A percentile compares a stretch with the other conserved stretches of the same genome.
Evolutionary conservation across 1,140 invertebrate species (phyloP).

Genomic region (Drosophila seguyi): DNA sequence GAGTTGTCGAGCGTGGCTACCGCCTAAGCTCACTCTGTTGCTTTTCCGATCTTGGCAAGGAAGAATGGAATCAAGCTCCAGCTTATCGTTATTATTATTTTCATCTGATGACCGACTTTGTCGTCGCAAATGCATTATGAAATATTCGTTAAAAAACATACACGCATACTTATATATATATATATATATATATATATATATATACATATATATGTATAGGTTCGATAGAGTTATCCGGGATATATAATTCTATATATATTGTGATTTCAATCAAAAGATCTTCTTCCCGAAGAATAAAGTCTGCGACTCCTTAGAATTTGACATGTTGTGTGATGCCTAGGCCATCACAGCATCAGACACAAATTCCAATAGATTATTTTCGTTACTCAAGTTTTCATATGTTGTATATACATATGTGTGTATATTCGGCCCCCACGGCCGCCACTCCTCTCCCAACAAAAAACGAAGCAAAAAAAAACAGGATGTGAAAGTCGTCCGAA

Average conservation of each 20-base stretch:
- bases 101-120: conserved; percentile 36
- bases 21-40: conserved; percentile 34
- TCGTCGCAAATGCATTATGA: conserved; percentile 44
- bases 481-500: conserved; percentile 58
- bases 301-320: conserved; percentile 72
- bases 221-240: conserved; percentile 54
- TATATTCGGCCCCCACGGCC: conserved; percentile 62
- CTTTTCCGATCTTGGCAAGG: conserved; percentile 3
- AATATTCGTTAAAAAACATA: conserved; percentile 42
- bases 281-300: conserved; percentile 73
- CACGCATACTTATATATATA: conserved; percentile 18
- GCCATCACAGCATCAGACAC: conserved; percentile 44
- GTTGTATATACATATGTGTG: conserved; percentile 56
- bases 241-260: conserved; percentile 67
- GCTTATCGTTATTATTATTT: conserved; percentile 41
- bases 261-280: conserved; percentile 78
- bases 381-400: conserved; percentile 63
- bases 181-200: too few species aligned
- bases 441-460: conserved; percentile 27
- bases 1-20: conserved; percentile 60
- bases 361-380: conserved; percentile 75
- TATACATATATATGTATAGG: conserved; percentile 57
- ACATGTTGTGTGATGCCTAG: conserved; percentile 64
- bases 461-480: conserved; percentile 2
- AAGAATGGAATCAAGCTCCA: conserved; percentile 2